Conservation (phyloP, 2,797 vertebrate genomes). For the Schizopygopsis pylzovi region DNA sequence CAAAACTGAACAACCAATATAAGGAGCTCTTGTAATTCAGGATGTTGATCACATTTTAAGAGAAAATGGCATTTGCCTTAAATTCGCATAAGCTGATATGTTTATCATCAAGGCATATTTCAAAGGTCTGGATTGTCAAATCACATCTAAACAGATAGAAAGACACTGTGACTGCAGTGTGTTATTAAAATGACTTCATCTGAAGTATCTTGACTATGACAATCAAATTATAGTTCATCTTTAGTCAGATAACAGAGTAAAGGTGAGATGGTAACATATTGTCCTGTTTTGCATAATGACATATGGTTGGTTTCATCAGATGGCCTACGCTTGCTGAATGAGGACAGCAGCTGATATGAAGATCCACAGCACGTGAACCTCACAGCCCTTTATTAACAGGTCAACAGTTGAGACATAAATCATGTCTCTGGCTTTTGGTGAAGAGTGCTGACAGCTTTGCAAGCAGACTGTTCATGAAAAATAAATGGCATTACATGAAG, state of each 20-base stretch:
- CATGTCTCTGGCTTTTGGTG: conserved; percentile 17
- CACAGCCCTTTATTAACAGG: conserved; percentile 12
- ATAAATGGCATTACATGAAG: conserved; percentile 50
- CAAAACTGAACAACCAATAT: not conserved
- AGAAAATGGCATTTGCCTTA: not conserved
- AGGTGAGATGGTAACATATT: not conserved
- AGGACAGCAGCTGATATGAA: conserved; percentile 28
- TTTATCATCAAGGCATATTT: not conserved
- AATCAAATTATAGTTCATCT: conserved; percentile 37
- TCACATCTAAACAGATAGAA: not conserved
- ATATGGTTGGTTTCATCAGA: conserved; percentile 11
- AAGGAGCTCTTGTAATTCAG: not conserved
- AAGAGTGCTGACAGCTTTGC: conserved; percentile 2
- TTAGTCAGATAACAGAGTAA: conserved; percentile 1
- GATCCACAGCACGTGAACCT: conserved; percentile 28
- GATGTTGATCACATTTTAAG: not conserved
- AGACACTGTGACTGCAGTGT: not conserved
- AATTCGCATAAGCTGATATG: not conserved
- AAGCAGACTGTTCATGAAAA: conserved; percentile 32
- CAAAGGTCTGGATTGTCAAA: conserved; percentile 25
- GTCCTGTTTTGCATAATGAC: conserved; percentile 24
- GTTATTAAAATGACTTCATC: conserved; percentile 3
- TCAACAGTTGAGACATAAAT: not conserved
- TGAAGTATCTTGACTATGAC: conserved; percentile 28
- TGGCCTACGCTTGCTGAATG: not conserved